These are phyloP conservation scores for Drosophila chauvacae DNA, from an alignment of 1,140 invertebrate genomes.

Conservation along the genomic window DNA sequence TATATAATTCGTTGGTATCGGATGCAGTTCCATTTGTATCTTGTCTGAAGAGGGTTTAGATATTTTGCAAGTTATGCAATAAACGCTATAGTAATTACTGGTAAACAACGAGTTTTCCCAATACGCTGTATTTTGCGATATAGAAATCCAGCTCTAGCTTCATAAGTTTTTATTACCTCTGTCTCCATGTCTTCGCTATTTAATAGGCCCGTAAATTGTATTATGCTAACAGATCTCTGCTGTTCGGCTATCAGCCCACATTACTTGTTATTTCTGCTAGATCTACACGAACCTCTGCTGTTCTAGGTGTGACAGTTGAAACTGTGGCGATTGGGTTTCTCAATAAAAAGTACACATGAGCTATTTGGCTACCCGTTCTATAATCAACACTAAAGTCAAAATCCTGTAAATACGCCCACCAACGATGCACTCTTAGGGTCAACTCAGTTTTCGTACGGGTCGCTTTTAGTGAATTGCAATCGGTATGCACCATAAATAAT, in stretches of 20 bases:
- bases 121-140: conserved; percentile 5
- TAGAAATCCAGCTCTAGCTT: no score
- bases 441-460: neutral
- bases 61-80: conserved; percentile 1
- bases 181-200: neutral
- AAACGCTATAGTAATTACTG: conserved; percentile 19
- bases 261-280: no score
- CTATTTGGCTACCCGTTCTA: conserved; percentile 1
- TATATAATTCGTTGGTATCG: neutral
- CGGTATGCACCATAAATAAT: no score
- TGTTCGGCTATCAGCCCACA: no score
- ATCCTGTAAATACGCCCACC: conserved; percentile 13
- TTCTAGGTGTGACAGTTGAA: no score
- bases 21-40: neutral
- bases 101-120: conserved; percentile 14
- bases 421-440: conserved; percentile 13
- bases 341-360: no score
- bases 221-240: no score
- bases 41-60: neutral
- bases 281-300: no score
- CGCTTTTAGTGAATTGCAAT: neutral
- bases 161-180: neutral
- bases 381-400: conserved; percentile 12
- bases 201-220: no score
- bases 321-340: no score